phyloP scores from a whole-genome alignment of 2,113 vertebrate species.

The Rhizomys pruinosus region DNA sequence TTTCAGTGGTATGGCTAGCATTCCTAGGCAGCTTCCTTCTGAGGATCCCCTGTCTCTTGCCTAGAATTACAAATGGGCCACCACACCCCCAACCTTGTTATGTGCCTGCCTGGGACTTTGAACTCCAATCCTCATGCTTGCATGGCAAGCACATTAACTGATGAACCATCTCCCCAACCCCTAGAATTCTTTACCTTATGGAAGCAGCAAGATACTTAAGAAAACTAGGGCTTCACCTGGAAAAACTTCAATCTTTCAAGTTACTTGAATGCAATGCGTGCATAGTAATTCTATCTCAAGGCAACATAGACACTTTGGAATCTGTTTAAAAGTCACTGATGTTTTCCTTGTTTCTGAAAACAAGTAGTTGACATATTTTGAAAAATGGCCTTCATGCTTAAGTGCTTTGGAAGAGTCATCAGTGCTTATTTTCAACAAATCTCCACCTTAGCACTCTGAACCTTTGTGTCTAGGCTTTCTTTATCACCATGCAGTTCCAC shows the following conservation, averaged over 20 bases:
- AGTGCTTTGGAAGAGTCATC: neutral
- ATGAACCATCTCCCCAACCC: neutral
- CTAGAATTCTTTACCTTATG: constrained; percentile 5
- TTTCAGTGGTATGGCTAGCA: neutral
- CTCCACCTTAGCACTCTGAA: neutral
- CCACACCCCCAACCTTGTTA: neutral
- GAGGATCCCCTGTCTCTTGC: no score
- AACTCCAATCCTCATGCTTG: neutral
- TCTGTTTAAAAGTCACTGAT: constrained; percentile 5
- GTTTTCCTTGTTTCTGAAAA: neutral
- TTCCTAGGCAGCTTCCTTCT: neutral
- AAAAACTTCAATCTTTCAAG: constrained; percentile 4
- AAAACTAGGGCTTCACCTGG: neutral
- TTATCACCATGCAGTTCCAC: neutral
- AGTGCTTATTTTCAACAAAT: neutral
- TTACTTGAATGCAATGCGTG: constrained; percentile 10
- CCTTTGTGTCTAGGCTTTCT: neutral
- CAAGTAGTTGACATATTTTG: neutral
- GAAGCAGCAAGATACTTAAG: constrained; percentile 18
- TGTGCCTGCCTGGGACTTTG: neutral
- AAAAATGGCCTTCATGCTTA: neutral
- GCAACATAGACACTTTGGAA: neutral
- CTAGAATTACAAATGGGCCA: neutral
- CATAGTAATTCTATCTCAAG: constrained; percentile 40
- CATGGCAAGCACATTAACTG: neutral